Conservation (phyloP, 2,113 vertebrate species). For the Lonchura striata region DNA sequence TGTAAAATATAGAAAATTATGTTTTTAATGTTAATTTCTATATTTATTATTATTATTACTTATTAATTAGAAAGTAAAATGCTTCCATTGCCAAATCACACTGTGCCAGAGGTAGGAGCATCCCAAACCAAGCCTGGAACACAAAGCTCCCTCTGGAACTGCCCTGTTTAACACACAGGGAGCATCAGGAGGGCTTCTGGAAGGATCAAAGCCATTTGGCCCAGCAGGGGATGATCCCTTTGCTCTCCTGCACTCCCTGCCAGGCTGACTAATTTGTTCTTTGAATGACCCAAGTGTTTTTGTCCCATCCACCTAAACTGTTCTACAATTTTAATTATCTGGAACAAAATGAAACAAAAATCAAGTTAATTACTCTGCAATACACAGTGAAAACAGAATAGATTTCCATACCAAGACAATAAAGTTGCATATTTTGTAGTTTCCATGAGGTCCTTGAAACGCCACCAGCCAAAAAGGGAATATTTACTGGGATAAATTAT, state of each 20-base stretch:
- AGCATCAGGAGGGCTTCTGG: neutral
- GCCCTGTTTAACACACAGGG: neutral
- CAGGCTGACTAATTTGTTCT: neutral
- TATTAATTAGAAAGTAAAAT: neutral
- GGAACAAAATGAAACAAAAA: neutral
- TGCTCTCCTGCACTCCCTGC: neutral
- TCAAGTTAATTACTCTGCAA: neutral
- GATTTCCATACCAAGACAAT: neutral
- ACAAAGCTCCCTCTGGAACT: neutral
- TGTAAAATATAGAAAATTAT: neutral
- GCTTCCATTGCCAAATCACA: accelerated
- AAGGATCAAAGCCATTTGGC: neutral
- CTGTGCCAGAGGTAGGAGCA: accelerated
- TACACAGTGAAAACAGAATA: neutral
- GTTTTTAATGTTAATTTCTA: neutral
- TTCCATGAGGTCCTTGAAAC: neutral
- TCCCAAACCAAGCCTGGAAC: neutral
- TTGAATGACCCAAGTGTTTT: neutral
- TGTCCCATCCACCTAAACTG: neutral
- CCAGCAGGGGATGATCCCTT: neutral
- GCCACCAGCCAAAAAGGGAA: neutral
- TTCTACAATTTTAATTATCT: neutral
- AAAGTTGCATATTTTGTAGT: neutral
- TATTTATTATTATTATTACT: neutral
- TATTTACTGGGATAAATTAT: neutral